Base-by-base conservation (phyloP, 1,140 invertebrate species). In the Adoxophyes honmai region DNA sequence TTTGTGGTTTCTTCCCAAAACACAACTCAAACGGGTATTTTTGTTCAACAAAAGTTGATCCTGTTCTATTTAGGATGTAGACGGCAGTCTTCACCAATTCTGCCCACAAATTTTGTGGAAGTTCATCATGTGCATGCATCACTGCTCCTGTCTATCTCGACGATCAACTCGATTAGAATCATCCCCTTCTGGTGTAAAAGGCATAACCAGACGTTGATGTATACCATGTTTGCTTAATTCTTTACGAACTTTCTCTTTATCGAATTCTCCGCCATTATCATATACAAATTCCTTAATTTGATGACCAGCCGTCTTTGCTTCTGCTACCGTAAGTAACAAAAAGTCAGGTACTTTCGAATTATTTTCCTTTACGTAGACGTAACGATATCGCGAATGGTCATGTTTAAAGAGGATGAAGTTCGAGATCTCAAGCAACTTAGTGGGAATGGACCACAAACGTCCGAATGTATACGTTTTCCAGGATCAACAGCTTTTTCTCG, bases 101-200 rank as follows among this genome's bases (percentile, higher is more conserved):
- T 11, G 55, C 55, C 42, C 42, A 57, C 10, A 57, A n/a, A 4
- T n/a, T 28, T 21, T 55, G 18, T n/a, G 61, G 38, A 38, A 51
- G 9, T 39, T 53, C 34, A 38, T 16, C 36, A 9, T 76, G 73
- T 0, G 71, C 69, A 64, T 77, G 70, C 33, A 70, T 75, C 10
- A 73, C 60, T 5, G 75, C 70, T 62, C 70, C n/a, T 71, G 5
- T 73, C 72, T 64, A 72, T 73, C 61, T 80, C 74, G 15, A 79
- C 62, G 1, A 81, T 64, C 72, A 7, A 68, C 58, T 58, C 78
- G 73, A 42, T 56, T 67, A 18, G 42, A 51, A 2, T 68, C 74
- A 71, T 80, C 80, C 59, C 78, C 74, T 42, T 81, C 55, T 14
- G 73, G 75, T n/a, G 68, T 83, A 51, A 77, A 77, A 6, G 73